Percentiles rank a stretch among this genome's conserved stretches.
phyloP scores from a whole-genome alignment of 2,888 invertebrate genomes.

The Scaptomyza caliginosa region DNA sequence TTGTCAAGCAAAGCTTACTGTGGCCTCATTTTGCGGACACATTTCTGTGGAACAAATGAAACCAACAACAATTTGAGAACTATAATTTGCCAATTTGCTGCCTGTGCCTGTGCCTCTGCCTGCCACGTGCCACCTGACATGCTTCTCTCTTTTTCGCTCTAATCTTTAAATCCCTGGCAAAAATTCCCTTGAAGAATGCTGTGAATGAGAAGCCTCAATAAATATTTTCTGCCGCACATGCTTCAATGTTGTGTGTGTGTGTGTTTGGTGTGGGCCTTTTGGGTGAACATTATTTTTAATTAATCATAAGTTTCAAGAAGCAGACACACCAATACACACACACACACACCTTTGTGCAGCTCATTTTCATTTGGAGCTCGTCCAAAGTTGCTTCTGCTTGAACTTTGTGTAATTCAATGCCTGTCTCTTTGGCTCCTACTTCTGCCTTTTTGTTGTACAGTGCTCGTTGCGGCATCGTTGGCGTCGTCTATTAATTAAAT shows the following conservation, averaged over 20 bases:
- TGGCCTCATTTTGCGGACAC: slow-evolving; percentile 35
- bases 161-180: slow-evolving; percentile 16
- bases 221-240: slow-evolving; percentile 26
- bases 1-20: slow-evolving; percentile 12
- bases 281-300: slow-evolving; percentile 60
- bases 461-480: slow-evolving; percentile 48
- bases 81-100: slow-evolving; percentile 48
- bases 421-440: slow-evolving; percentile 32
- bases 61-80: slow-evolving; percentile 24
- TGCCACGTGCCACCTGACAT: slow-evolving; percentile 38
- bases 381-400: slow-evolving; percentile 25
- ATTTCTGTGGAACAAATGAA: slow-evolving; percentile 27
- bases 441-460: background rate
- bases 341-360: slow-evolving; percentile 28
- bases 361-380: slow-evolving; percentile 44
- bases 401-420: slow-evolving; percentile 65
- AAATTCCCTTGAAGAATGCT: slow-evolving; percentile 24
- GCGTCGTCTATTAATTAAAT: slow-evolving; percentile 78
- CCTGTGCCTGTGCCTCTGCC: slow-evolving; percentile 25
- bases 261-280: too few relatives aligned
- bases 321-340: slow-evolving; percentile 12
- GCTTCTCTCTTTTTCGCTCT: background rate
- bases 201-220: slow-evolving; percentile 37
- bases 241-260: background rate
- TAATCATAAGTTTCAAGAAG: slow-evolving; percentile 73